phyloP scores from a whole-genome alignment of 2,888 invertebrate species.

The Lochmaea crataegi region DNA sequence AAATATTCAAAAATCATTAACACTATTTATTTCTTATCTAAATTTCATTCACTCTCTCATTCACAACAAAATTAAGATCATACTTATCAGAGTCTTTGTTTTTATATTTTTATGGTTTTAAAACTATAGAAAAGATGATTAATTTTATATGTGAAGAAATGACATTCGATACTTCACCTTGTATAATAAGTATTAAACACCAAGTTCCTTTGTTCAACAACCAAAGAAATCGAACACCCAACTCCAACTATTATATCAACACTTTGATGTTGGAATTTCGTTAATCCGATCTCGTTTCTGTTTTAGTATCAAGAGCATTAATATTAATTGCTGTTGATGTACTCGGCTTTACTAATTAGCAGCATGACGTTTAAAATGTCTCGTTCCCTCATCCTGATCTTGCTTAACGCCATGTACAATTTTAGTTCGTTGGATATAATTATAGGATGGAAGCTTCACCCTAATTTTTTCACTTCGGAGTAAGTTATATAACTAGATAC shows the following conservation, averaged over 20 bases:
- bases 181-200: too few species aligned
- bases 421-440: conserved; percentile 12
- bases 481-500: not conserved
- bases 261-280: conserved; percentile 28
- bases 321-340: conserved; percentile 33
- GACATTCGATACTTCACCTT: too few species aligned
- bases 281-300: conserved; percentile 29
- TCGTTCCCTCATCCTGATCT: conserved; percentile 1
- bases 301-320: conserved; percentile 29
- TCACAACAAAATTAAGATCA: too few species aligned
- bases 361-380: conserved; percentile 11
- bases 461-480: not conserved
- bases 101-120: too few species aligned
- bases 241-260: not conserved
- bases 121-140: too few species aligned
- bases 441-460: not conserved
- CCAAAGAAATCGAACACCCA: not conserved
- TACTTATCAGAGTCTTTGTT: too few species aligned
- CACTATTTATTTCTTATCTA: too few species aligned
- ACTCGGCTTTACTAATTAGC: conserved; percentile 29
- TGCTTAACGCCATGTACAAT: not conserved
- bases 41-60: too few species aligned
- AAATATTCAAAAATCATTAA: too few species aligned
- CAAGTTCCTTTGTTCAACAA: too few species aligned
- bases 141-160: too few species aligned